Evolutionary conservation across 2,113 vertebrate species (phyloP).

Genomic region (Nesogale talazaci): DNA sequence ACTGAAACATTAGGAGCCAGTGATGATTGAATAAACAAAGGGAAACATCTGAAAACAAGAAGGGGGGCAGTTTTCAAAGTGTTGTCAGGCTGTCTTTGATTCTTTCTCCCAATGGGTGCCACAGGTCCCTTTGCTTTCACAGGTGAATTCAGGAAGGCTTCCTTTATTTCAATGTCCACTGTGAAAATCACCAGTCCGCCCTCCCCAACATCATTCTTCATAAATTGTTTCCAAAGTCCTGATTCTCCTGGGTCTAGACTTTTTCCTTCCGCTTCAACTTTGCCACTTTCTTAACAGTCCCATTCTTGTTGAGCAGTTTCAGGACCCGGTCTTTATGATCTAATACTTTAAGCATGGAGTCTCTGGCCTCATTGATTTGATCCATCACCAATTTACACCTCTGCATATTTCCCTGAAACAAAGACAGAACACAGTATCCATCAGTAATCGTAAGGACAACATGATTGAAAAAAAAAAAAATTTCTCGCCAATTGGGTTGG

Average conservation of each 20-base stretch:
- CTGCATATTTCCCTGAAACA: slow-evolving; percentile 97
- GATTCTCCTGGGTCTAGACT: slow-evolving; percentile 84
- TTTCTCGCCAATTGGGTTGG: neutral
- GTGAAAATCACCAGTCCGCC: slow-evolving; percentile 80
- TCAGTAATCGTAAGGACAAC: neutral
- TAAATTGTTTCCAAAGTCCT: slow-evolving; percentile 80
- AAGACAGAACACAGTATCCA: slow-evolving; percentile 42
- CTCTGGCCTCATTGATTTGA: slow-evolving; percentile 98
- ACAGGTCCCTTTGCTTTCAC: slow-evolving; percentile 73
- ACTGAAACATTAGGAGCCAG: slow-evolving; percentile 71
- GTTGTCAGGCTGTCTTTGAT: slow-evolving; percentile 71
- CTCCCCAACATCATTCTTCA: slow-evolving; percentile 81
- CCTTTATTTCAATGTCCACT: slow-evolving; percentile 82
- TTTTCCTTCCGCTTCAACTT: slow-evolving; percentile 98
- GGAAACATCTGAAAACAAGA: slow-evolving; percentile 76
- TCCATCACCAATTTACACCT: slow-evolving; percentile 99
- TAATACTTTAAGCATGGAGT: slow-evolving; percentile 99
- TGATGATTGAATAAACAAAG: slow-evolving; percentile 72
- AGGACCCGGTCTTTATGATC: slow-evolving; percentile 98
- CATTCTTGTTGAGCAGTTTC: slow-evolving; percentile 99
- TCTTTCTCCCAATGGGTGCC: slow-evolving; percentile 72
- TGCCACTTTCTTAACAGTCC: slow-evolving; percentile 95
- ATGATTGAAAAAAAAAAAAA: no score
- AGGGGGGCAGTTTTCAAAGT: slow-evolving; percentile 62
- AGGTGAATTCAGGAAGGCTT: slow-evolving; percentile 79